Conservation (phyloP, 2,113 vertebrate species). For the Pipra filicauda region DNA sequence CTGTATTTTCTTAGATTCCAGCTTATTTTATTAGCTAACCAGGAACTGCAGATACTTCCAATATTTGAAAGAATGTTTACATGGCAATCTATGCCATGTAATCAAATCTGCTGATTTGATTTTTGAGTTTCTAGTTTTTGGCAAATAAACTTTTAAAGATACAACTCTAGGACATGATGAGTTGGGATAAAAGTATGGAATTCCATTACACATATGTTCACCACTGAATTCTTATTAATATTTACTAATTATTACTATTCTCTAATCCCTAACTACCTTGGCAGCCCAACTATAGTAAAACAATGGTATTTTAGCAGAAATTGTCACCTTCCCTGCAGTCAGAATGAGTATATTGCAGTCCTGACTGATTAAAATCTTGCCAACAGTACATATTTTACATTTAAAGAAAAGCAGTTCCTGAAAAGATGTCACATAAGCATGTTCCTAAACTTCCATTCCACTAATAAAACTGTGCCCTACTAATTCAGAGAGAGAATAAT, state of each 20-base stretch:
- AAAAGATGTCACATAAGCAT: not conserved
- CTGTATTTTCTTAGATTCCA: not conserved
- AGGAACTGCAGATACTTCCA: not conserved
- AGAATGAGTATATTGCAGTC: not conserved
- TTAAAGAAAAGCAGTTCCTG: not conserved
- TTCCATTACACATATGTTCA: not conserved
- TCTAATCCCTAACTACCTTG: not conserved
- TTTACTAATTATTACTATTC: not conserved
- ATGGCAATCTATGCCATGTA: not conserved
- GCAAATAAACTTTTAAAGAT: not conserved
- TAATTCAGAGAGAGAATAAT: conserved; percentile 6
- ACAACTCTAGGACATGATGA: not conserved
- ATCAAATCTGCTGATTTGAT: not conserved
- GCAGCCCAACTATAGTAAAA: not conserved
- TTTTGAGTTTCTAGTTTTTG: not conserved
- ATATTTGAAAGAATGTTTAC: not conserved
- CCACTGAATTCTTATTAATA: not conserved
- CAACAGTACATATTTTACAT: not conserved
- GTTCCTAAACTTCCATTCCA: not conserved
- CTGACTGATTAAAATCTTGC: not conserved
- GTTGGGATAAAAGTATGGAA: not conserved
- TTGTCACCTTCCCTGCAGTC: not conserved
- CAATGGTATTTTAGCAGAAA: not conserved
- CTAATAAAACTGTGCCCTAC: not conserved
- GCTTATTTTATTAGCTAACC: not conserved